A percentile compares a stretch with the other conserved stretches of the same genome.
Evolutionary conservation across 2,888 invertebrate species (phyloP).

Genomic region (Parochlus steinenii): DNA sequence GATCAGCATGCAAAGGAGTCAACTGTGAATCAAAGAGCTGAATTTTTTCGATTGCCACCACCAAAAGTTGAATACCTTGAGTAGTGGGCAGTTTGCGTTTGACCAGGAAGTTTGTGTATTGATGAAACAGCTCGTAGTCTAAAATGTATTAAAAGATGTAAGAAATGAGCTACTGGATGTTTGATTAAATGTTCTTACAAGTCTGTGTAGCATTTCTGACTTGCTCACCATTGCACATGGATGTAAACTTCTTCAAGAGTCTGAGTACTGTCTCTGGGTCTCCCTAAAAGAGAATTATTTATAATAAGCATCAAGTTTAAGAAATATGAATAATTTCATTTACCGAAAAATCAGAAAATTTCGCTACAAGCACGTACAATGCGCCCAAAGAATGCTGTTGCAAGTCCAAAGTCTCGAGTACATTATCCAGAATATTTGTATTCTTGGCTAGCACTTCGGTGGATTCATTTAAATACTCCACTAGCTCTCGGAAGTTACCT

Average conservation of each 20-base stretch:
- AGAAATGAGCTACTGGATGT: background rate
- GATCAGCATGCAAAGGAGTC: conserved; percentile 85
- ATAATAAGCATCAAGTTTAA: background rate
- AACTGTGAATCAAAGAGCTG: conserved; percentile 76
- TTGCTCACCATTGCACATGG: conserved; percentile 78
- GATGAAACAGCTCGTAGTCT: conserved; percentile 85
- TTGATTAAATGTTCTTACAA: conserved; percentile 41
- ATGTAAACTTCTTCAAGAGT: conserved; percentile 74
- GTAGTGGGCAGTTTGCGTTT: conserved; percentile 57
- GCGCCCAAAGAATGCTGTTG: conserved; percentile 86
- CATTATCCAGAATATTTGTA: conserved; percentile 71
- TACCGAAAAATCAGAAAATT: conserved; percentile 47
- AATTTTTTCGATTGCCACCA: conserved; percentile 74
- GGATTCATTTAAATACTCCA: conserved; percentile 59
- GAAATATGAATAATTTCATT: conserved; percentile 13
- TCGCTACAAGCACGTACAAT: conserved; percentile 68
- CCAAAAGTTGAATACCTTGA: conserved; percentile 66
- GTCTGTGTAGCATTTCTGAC: conserved; percentile 70
- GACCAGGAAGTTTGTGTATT: conserved; percentile 59
- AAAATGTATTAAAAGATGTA: conserved; percentile 17
- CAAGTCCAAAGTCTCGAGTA: conserved; percentile 76
- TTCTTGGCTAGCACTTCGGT: conserved; percentile 67
- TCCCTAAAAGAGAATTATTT: conserved; percentile 17
- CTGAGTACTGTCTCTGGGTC: conserved; percentile 34
- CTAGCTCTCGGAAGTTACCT: conserved; percentile 64